These are phyloP conservation scores for Emydoidea blandingii DNA, from an alignment of 2,797 vertebrate genomes.

Conservation along the genomic window DNA sequence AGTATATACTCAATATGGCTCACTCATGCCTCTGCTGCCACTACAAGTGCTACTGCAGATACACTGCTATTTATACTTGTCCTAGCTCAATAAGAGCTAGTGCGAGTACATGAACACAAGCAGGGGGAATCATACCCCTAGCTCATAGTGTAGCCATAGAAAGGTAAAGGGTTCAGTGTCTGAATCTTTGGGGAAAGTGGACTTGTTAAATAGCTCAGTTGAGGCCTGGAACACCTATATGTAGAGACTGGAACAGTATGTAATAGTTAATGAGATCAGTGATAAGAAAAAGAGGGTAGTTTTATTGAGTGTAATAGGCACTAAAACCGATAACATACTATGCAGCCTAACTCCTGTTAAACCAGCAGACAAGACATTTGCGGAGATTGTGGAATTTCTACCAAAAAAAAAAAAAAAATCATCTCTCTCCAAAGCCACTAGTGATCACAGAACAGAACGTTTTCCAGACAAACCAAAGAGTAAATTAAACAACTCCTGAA, in stretches of 20 bases:
- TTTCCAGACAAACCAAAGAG: neutral
- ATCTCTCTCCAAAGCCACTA: rapidly evolving
- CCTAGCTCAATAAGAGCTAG: no score
- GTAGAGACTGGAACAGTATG: neutral
- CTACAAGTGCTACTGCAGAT: no score
- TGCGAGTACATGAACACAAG: no score
- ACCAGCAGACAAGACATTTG: neutral
- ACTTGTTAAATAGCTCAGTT: neutral
- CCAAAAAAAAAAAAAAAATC: neutral
- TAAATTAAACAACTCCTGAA: rapidly evolving
- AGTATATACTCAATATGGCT: no score
- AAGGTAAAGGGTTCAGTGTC: neutral
- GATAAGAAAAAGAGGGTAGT: neutral
- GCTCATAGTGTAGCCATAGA: no score
- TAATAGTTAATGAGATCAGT: neutral
- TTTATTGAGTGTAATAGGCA: neutral
- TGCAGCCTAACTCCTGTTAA: neutral
- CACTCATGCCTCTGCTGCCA: neutral
- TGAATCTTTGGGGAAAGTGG: neutral
- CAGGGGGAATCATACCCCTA: no score
- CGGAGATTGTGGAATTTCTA: neutral
- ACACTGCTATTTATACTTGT: no score
- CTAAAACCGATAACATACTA: no score
- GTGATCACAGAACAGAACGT: neutral
- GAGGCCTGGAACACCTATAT: neutral